phyloP scores from a whole-genome alignment of 2,113 vertebrate species.

The Diglossa brunneiventris region DNA sequence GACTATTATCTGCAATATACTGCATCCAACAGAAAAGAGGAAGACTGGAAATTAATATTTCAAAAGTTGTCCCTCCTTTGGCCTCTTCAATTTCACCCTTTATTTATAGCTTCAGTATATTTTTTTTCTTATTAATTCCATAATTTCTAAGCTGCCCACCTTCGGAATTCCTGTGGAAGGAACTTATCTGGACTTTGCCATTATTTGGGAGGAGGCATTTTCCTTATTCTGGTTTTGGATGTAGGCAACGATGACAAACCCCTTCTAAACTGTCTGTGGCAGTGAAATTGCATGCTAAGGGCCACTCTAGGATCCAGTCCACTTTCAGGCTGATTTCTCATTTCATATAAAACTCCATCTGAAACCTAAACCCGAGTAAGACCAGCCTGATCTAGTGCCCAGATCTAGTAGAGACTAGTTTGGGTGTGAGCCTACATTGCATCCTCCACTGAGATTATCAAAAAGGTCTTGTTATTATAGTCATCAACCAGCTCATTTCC shows the following conservation, averaged over 20 bases:
- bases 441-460: conserved; percentile 47
- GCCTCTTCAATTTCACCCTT: not conserved
- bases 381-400: not conserved
- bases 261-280: not conserved
- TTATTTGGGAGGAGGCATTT: not conserved
- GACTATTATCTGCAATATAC: not conserved
- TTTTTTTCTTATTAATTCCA: not conserved
- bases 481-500: conserved; percentile 59
- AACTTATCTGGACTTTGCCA: not conserved
- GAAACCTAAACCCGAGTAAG: not conserved
- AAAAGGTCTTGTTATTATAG: conserved; percentile 41
- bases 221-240: not conserved
- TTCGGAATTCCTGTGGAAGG: not conserved
- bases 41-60: not conserved
- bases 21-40: not conserved
- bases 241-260: not conserved
- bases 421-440: not conserved
- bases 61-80: not conserved
- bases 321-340: not conserved
- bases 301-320: not conserved
- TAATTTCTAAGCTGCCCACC: not conserved
- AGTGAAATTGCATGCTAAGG: not conserved
- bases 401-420: not conserved
- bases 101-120: not conserved
- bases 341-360: not conserved